phyloP scores from a whole-genome alignment of 2,888 invertebrate genomes.

The Hypena proboscidalis region DNA sequence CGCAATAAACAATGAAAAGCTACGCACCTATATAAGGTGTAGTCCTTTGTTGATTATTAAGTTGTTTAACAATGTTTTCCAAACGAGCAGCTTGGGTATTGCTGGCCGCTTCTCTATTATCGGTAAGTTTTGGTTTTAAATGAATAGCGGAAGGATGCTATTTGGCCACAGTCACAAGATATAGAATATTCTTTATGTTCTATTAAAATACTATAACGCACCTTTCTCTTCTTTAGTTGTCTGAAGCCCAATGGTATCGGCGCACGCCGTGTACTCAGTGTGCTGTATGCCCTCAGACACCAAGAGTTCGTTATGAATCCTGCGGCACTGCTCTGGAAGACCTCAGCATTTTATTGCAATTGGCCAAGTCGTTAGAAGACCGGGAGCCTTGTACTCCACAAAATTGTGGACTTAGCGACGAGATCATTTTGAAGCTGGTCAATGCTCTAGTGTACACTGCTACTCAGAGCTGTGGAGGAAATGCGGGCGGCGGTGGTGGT shows the following conservation, averaged over 20 bases:
- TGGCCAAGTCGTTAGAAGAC: slow-evolving; percentile 38
- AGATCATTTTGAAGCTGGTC: slow-evolving; percentile 65
- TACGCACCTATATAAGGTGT: slow-evolving; percentile 16
- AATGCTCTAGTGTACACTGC: slow-evolving; percentile 66
- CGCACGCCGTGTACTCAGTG: slow-evolving; percentile 8
- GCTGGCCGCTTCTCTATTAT: slow-evolving; percentile 35
- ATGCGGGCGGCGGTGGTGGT: slow-evolving; percentile 4
- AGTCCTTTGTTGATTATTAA: slow-evolving; percentile 5
- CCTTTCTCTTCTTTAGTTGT: slow-evolving; percentile 42
- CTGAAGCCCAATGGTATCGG: slow-evolving; percentile 43
- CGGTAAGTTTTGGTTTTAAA: slow-evolving; percentile 43
- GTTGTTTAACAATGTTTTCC: slow-evolving; percentile 26
- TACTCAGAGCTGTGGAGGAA: slow-evolving; percentile 49
- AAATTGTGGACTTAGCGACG: slow-evolving; percentile 51
- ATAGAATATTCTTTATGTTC: neutral
- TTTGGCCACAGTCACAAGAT: too few species aligned
- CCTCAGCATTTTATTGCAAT: slow-evolving; percentile 42
- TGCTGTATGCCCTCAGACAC: slow-evolving; percentile 14
- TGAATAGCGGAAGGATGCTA: too few species aligned
- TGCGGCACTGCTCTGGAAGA: slow-evolving; percentile 49
- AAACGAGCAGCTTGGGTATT: slow-evolving; percentile 29
- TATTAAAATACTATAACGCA: neutral
- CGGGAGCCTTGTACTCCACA: slow-evolving; percentile 21
- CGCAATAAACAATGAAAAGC: slow-evolving; percentile 31
- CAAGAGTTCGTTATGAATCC: slow-evolving; percentile 32